Percentiles rank a stretch among this genome's conserved stretches.
Evolutionary conservation across 2,888 invertebrate genomes (phyloP).

Genomic region (Linnaemya tessellans): DNA sequence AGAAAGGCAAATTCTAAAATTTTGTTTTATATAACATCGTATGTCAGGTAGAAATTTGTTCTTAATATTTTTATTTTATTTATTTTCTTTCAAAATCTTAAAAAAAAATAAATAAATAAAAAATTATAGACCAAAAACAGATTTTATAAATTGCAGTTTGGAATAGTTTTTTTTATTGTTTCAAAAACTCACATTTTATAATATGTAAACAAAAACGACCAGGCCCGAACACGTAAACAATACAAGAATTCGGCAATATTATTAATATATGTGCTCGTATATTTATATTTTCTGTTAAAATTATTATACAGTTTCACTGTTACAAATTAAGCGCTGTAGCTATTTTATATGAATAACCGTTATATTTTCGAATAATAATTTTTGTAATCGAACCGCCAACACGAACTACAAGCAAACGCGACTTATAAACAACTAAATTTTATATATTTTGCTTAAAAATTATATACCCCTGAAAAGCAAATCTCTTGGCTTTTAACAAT

Average conservation of each 20-base stretch:
- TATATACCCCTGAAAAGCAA: slow-evolving; percentile 60
- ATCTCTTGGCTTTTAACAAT: slow-evolving; percentile 38
- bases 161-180: not conserved
- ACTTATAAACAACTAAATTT: slow-evolving; percentile 62
- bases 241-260: not conserved
- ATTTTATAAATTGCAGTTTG: too few species aligned
- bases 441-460: slow-evolving; percentile 47
- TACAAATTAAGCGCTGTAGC: slow-evolving; percentile 23
- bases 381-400: slow-evolving; percentile 57
- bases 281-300: not conserved
- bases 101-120: too few species aligned
- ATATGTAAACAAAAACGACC: not conserved
- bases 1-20: too few species aligned
- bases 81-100: too few species aligned
- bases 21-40: too few species aligned
- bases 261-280: not conserved
- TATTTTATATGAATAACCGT: slow-evolving; percentile 29
- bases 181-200: slow-evolving; percentile 50
- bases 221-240: slow-evolving; percentile 9
- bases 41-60: too few species aligned
- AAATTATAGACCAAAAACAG: too few species aligned
- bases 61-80: too few species aligned
- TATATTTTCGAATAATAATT: slow-evolving; percentile 11
- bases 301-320: slow-evolving; percentile 19
- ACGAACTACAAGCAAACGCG: slow-evolving; percentile 58